Base-by-base conservation (phyloP, 2,888 invertebrate genomes). In the Agonopterix arenella region DNA sequence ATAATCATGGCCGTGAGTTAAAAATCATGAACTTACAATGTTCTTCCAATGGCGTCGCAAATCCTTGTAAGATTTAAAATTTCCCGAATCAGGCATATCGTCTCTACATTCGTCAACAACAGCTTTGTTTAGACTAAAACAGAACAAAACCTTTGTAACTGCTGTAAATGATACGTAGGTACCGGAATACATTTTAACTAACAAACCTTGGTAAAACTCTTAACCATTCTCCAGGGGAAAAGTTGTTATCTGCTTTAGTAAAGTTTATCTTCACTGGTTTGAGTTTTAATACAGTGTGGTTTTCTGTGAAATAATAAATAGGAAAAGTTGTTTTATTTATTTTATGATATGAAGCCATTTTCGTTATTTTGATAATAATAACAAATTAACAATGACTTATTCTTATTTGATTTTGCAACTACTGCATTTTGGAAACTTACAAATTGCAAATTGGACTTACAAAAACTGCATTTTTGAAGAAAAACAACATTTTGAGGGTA, bases 1-100 rank as follows among this genome's bases (percentile, higher is more conserved):
- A 28, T 28, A 3, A 18, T 18, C 3, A 28, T 28, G 28, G 28
- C 28, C 28, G 28, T 28, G 28, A 28, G 28, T 28, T 28, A 28
- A 28, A 28, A 7, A 7, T 28, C 5, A 5, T 40, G 40, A 44
- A 65, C 84, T 77, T 68, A 89, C 90, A 57, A 89, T 89, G 63
- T 90, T 90, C 71, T 90, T 90, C 90, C 90, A 90, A 56, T 90
- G 89, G 37, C 89, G 81, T 53, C 85, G 80, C 57, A 90, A 65
- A 60, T 90, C 89, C 61, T 86, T 85, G 56, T 85, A 90, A 41
- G 66, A 71, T 53, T 75, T 81, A 58, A 90, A 89, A 56, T 65
- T 73, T 37, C 76, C 74, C 1, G 60, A 56, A 51, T 65, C 53
- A 0, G 84, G 80, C 46, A 84, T 56, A 4, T 52, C 48, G 36